Evolutionary conservation across 2,888 invertebrate genomes (phyloP).

Genomic region (Zelleria hepariella): DNA sequence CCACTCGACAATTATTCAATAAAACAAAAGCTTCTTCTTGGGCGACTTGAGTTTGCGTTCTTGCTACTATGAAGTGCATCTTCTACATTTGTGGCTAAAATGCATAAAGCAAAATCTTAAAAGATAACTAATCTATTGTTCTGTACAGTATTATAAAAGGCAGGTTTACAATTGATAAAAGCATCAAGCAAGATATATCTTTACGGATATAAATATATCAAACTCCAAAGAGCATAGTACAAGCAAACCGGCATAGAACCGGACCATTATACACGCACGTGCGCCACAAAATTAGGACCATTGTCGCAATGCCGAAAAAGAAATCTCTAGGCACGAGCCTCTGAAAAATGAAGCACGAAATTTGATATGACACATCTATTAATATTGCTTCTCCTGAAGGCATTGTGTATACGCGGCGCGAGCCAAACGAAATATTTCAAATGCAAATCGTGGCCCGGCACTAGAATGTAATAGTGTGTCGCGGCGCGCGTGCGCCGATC

Average conservation of each 20-base stretch:
- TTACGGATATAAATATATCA: not conserved
- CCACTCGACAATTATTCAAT: slow-evolving; percentile 70
- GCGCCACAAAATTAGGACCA: slow-evolving; percentile 51
- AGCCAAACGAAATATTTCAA: slow-evolving; percentile 66
- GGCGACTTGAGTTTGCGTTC: slow-evolving; percentile 7
- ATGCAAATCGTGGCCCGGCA: slow-evolving; percentile 68
- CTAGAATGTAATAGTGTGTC: slow-evolving; percentile 69
- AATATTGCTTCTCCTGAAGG: slow-evolving; percentile 50
- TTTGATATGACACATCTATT: slow-evolving; percentile 59
- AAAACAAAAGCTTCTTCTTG: slow-evolving; percentile 61
- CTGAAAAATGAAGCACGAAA: slow-evolving; percentile 68
- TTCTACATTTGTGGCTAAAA: not conserved
- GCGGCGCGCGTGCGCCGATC: slow-evolving; percentile 61
- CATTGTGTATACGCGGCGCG: slow-evolving; percentile 60
- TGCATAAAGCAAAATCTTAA: no score
- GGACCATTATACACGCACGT: slow-evolving; percentile 58
- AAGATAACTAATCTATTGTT: no score
- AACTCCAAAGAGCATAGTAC: slow-evolving; percentile 9
- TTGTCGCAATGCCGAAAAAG: slow-evolving; percentile 44
- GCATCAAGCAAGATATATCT: not conserved
- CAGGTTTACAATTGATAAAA: not conserved
- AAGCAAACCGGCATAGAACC: slow-evolving; percentile 18
- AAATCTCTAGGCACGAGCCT: slow-evolving; percentile 50
- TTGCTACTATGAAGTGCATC: slow-evolving; percentile 49
- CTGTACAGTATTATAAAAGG: not conserved